Base-by-base conservation (phyloP, 2,797 vertebrate genomes). In the Capromys pilorides region DNA sequence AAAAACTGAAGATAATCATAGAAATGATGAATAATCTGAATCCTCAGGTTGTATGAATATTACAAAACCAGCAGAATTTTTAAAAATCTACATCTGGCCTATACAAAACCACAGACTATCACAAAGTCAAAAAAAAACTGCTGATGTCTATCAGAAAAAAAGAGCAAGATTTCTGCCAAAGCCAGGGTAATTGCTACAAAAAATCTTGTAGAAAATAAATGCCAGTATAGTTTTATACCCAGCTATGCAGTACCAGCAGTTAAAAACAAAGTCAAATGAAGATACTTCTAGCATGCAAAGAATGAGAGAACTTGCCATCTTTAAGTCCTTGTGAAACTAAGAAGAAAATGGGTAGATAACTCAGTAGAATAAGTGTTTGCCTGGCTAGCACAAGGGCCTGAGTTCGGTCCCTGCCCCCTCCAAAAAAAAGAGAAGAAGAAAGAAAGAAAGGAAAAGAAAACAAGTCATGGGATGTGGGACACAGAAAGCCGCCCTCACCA, bases 191-290 rank as follows among this genome's bases (percentile, higher is more conserved):
- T 57, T 51, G 19, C 67, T 21, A 86, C n/a, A 90, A 61, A 91
- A 67, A 36, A 71, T 69, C 66, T 77, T 26, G 41, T 54, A 12
- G 39, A 92, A 89, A 64, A 67, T 79, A 59, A 88, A 79, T 75
- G 57, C 41, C 57, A 67, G 1, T 36, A 36, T 19, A 92, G 62
- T 87, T 87, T 62, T 73, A 82, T 66, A 78, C 45, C 45, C 26
- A 88, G 39, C 31, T 91, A 39, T 45, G 28, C 1, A 26, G 71
- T 49, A 28, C 21, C 16, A 33, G 36, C 67, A 78, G 33, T 26
- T 16, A 36, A 26, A 79, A 49, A 49, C 41, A 49, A 77, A 67
- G n/a, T 21, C 78, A n/a, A 51, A 64, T 10, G 7, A 45, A 89
- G 64, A 66, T 36, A 33, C 39, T 77, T 54, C 26, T 10, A 33